A percentile compares a stretch with the other conserved stretches of the same genome.
Conservation (phyloP, 2,888 invertebrate species). For the Temnothorax rugatulus region DNA sequence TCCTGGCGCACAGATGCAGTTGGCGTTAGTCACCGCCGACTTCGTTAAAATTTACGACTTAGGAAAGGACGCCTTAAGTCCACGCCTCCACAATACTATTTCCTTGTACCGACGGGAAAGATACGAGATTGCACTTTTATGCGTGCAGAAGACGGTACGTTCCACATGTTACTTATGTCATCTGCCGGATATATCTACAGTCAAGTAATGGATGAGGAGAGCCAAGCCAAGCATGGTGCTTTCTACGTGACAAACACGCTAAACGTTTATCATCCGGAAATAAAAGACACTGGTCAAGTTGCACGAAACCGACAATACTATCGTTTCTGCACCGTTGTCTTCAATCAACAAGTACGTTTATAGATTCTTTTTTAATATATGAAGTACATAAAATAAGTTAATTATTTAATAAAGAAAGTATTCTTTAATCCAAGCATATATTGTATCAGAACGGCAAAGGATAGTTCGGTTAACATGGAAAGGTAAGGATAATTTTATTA, state of each 20-base stretch:
- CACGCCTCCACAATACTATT: conserved; percentile 97
- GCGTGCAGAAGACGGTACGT: conserved; percentile 90
- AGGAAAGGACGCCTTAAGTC: conserved; percentile 94
- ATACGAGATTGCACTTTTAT: conserved; percentile 94
- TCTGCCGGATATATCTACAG: conserved; percentile 98
- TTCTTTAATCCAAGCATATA: conserved; percentile 76
- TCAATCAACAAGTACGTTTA: conserved; percentile 88
- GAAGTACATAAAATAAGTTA: conserved; percentile 29
- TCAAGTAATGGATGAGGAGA: conserved; percentile 95
- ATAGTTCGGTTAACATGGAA: conserved; percentile 83
- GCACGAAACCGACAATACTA: conserved; percentile 85
- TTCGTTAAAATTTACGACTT: conserved; percentile 99
- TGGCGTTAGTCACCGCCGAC: conserved; percentile 98
- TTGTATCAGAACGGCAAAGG: conserved; percentile 84
- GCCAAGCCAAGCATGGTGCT: conserved; percentile 95
- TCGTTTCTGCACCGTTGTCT: conserved; percentile 87
- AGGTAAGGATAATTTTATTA: conserved; percentile 80
- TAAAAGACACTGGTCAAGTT: conserved; percentile 96
- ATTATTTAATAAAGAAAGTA: conserved; percentile 58
- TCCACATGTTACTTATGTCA: conserved; percentile 96
- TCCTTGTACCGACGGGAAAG: conserved; percentile 98
- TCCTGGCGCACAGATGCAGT: conserved; percentile 97
- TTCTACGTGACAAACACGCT: conserved; percentile 99
- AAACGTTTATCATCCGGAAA: conserved; percentile 95
- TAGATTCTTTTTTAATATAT: conserved; percentile 34